Base-by-base conservation (phyloP, 1,140 invertebrate genomes). In the Artemia franciscana region DNA sequence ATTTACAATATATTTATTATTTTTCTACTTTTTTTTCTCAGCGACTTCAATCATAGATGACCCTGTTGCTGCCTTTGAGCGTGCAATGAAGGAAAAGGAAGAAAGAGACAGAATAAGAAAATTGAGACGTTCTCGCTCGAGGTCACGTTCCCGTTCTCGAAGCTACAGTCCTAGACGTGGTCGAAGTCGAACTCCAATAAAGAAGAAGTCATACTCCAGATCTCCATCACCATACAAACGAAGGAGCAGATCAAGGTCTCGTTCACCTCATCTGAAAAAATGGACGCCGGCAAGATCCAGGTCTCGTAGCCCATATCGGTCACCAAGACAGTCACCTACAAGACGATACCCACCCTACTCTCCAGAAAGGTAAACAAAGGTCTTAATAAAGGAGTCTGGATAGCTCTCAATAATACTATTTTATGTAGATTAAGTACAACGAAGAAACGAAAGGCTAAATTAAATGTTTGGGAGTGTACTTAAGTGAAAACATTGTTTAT, bases 41-140 rank as follows among this genome's bases (percentile, higher is more conserved):
- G 39, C 39, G 39, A 15, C 39, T 51, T 15, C 82, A 24, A 76
- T 80, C n/a, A 83, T 84, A 60, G 83, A 86, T 68, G 86, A 90
- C 73, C 84, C 85, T 7, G 70, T 90, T 65, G 85, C 86, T 70
- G 85, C 84, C 59, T 91, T 91, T 72, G 83, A 89, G 70, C 76
- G 85, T 65, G 85, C 90, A 73, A 77, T 91, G 64, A 77, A 82
- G 63, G 86, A 91, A 71, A 88, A 88, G 73, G 85, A 88, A 71
- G 82, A 83, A 70, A 74, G 80, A 30, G 79, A 82, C 62, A 74
- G 80, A 65, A 58, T 82, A 82, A 27, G 59, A 21, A 58, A 62
- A 21, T 63, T 66, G 57, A 66, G 66, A 39, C 62, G 67, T 15
- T 63, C 62, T 24, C 60, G 62, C 30, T 62, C 63, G 7, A 60